These are phyloP conservation scores for Melipona beecheii DNA, from an alignment of 2,888 invertebrate genomes.

Conservation along the genomic window DNA sequence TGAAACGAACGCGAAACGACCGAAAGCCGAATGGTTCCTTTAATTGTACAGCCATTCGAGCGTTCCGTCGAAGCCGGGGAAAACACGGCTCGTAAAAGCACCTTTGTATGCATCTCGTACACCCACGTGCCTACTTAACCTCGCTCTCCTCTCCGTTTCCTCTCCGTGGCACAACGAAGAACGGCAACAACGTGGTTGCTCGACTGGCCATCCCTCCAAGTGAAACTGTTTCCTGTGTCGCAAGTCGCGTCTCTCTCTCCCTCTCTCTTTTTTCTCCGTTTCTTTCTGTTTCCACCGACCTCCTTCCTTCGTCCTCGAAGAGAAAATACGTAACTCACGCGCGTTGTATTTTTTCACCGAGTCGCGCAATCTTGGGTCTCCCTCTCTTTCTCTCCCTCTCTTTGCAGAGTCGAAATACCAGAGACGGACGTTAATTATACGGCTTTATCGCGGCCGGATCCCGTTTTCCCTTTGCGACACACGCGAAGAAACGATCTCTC, in stretches of 20 bases:
- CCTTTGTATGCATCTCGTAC: slow-evolving; percentile 75
- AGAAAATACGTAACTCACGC: slow-evolving; percentile 15
- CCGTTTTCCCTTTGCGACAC: slow-evolving; percentile 53
- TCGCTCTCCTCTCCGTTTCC: slow-evolving; percentile 18
- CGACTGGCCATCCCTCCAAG: slow-evolving; percentile 71
- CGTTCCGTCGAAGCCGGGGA: slow-evolving; percentile 68
- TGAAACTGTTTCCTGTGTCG: slow-evolving; percentile 82
- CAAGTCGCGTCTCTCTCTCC: slow-evolving; percentile 70
- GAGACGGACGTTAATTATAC: slow-evolving; percentile 37
- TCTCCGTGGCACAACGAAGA: not conserved
- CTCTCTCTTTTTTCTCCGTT: not conserved
- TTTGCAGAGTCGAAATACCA: not conserved
- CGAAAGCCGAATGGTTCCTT: slow-evolving; percentile 29
- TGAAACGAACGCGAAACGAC: slow-evolving; percentile 40
- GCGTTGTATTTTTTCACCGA: slow-evolving; percentile 1
- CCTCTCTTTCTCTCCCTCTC: not conserved
- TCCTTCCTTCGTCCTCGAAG: slow-evolving; percentile 9
- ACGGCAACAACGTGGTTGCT: slow-evolving; percentile 60
- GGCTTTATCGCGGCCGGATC: slow-evolving; percentile 25
- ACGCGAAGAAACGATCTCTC: slow-evolving; percentile 44
- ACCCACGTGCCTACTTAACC: slow-evolving; percentile 73
- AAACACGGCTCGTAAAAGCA: slow-evolving; percentile 76
- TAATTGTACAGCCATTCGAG: slow-evolving; percentile 56
- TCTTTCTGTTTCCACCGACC: slow-evolving; percentile 18
- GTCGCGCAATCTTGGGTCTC: slow-evolving; percentile 4